phyloP scores from a whole-genome alignment of 2,888 invertebrate genomes.

The Lasioglossum villosulum region DNA sequence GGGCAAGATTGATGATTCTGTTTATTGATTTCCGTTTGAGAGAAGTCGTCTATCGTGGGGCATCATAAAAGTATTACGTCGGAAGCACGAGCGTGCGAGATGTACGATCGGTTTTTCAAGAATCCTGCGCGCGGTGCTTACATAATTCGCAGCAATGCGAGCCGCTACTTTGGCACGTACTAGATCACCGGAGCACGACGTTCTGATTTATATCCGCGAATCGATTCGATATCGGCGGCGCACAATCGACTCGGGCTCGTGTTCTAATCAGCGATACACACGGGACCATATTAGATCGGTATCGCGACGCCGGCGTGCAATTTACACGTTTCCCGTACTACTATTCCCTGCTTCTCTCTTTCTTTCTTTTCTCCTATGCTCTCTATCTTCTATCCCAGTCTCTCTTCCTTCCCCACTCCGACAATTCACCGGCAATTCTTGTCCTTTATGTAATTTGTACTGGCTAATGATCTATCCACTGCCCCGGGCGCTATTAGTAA shows the following conservation, averaged over 20 bases:
- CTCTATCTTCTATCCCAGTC: neutral
- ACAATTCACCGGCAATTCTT: conserved; percentile 28
- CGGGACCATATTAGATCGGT: conserved; percentile 67
- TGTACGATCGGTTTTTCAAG: conserved; percentile 30
- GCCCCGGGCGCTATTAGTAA: neutral
- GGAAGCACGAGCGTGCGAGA: neutral
- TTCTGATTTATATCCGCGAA: conserved; percentile 77
- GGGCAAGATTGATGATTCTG: neutral
- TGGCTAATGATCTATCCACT: conserved; percentile 24
- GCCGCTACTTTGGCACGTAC: conserved; percentile 48
- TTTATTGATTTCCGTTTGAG: neutral
- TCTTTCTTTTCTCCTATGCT: conserved; percentile 1
- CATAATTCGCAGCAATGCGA: conserved; percentile 39
- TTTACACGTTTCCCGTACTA: conserved; percentile 64
- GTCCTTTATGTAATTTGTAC: conserved; percentile 60
- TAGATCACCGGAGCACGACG: conserved; percentile 55
- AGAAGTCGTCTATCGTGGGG: neutral
- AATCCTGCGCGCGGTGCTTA: conserved; percentile 27
- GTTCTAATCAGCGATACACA: conserved; percentile 47
- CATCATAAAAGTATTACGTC: conserved; percentile 3
- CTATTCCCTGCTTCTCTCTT: conserved; percentile 40
- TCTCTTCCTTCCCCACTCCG: neutral
- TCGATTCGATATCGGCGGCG: conserved; percentile 62
- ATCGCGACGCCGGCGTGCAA: conserved; percentile 65
- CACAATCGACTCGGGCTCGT: conserved; percentile 31